A percentile compares a stretch with the other conserved stretches of the same genome.
phyloP scores from a whole-genome alignment of 2,113 vertebrate species.

The Pelvicachromis taeniatus region DNA sequence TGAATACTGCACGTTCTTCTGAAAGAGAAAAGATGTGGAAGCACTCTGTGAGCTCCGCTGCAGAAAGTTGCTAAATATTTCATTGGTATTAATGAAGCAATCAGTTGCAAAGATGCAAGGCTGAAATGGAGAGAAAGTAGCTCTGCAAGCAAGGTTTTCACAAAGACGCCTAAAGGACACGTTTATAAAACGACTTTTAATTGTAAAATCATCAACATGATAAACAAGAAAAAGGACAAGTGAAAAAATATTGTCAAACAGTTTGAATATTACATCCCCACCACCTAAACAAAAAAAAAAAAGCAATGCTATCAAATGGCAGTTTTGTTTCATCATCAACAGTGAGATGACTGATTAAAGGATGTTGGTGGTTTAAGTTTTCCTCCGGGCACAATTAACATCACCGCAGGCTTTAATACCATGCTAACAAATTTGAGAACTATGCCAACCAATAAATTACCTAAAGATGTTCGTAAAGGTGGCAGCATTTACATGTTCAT shows the following conservation, averaged over 20 bases:
- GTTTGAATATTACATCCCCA: background rate
- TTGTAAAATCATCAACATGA: constrained; percentile 25
- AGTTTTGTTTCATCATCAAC: background rate
- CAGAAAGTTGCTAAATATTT: constrained; percentile 8
- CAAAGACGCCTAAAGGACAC: background rate
- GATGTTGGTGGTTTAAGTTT: background rate
- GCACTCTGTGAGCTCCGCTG: background rate
- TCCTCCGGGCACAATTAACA: background rate
- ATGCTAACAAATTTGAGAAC: background rate
- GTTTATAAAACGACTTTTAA: constrained; percentile 26
- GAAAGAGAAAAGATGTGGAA: background rate
- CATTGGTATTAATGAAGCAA: background rate
- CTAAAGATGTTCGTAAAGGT: background rate
- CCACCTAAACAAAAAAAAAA: background rate
- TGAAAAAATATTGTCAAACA: background rate
- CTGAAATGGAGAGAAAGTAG: background rate
- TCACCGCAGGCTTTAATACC: background rate
- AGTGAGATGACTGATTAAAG: background rate
- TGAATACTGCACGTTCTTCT: background rate
- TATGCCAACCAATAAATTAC: background rate
- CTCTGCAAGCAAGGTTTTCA: background rate
- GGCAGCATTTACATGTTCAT: background rate
- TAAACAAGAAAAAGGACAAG: constrained; percentile 8
- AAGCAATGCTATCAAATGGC: background rate
- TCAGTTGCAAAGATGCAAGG: background rate